Evolutionary conservation across 2,113 vertebrate genomes (phyloP).

Genomic region (Mus pahari): DNA sequence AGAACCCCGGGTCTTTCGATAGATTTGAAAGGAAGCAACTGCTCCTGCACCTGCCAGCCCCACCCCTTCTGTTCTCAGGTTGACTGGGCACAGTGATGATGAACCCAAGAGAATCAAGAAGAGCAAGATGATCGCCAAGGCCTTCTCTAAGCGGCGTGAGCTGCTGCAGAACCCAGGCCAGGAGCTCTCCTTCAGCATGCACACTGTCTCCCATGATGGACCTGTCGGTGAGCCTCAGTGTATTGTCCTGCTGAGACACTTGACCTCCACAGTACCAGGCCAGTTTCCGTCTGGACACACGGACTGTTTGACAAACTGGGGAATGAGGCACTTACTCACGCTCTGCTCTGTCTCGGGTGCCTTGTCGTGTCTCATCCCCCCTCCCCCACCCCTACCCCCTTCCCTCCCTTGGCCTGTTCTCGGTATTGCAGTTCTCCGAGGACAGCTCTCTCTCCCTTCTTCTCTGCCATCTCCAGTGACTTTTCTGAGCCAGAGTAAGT

Average conservation of each 20-base stretch:
- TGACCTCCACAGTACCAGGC: rapidly evolving
- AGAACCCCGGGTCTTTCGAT: not conserved
- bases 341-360: not conserved
- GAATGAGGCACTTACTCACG: not conserved
- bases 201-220: constrained; percentile 96
- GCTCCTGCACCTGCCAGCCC: not conserved
- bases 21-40: not conserved
- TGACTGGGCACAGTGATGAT: constrained; percentile 95
- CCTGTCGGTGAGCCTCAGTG: constrained; percentile 91
- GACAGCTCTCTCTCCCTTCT: not conserved
- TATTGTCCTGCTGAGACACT: not conserved
- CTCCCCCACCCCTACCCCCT: not conserved
- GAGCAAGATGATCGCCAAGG: constrained; percentile 99
- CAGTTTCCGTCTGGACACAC: rapidly evolving
- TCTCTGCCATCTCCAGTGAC: not conserved
- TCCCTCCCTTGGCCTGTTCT: not conserved
- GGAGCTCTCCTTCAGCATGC: constrained; percentile 98
- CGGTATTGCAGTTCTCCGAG: not conserved
- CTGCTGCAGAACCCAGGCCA: constrained; percentile 94
- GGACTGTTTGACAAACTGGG: not conserved
- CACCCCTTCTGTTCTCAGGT: constrained; percentile 83
- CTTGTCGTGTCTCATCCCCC: not conserved
- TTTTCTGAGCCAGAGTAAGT: not conserved
- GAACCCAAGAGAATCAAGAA: constrained; percentile 99
- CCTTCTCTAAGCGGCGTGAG: constrained; percentile 96